Conservation (phyloP, 2,888 invertebrate species). For the Perdita meconis region DNA sequence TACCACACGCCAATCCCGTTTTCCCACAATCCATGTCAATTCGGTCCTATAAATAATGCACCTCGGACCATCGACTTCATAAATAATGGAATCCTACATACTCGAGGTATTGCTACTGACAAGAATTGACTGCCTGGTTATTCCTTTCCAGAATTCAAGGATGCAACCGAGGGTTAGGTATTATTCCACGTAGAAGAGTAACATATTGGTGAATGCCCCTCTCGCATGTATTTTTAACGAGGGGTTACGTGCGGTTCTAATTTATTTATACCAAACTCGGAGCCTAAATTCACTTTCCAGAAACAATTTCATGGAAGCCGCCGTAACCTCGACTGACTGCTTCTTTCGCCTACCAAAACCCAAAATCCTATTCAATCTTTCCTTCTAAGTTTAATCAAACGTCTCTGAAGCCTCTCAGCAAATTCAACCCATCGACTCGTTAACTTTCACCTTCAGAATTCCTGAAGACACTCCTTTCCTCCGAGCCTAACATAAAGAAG, state of each 20-base stretch:
- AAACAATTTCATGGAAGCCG: not conserved
- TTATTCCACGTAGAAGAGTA: conserved; percentile 49
- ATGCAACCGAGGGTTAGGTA: conserved; percentile 23
- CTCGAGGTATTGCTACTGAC: conserved; percentile 31
- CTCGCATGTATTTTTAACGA: conserved; percentile 41
- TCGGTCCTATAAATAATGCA: conserved; percentile 59
- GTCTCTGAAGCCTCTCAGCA: not conserved
- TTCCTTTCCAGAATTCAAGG: conserved; percentile 29
- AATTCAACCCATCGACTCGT: no score
- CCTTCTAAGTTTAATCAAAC: not conserved
- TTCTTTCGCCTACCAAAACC: not conserved
- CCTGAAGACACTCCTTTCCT: not conserved
- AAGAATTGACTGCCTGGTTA: conserved; percentile 40
- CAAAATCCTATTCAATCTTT: not conserved
- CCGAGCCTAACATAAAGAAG: not conserved
- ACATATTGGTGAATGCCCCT: conserved; percentile 13
- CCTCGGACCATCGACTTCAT: conserved; percentile 46
- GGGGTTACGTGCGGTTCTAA: not conserved
- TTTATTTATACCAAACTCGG: conserved; percentile 19
- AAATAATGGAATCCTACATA: conserved; percentile 64
- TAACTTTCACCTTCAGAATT: no score
- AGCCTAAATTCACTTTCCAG: not conserved
- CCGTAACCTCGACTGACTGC: not conserved
- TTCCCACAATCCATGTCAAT: conserved; percentile 48
- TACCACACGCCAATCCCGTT: conserved; percentile 27